These are phyloP conservation scores for Drosophila parvula DNA, from an alignment of 1,140 invertebrate species.

Conservation along the genomic window DNA sequence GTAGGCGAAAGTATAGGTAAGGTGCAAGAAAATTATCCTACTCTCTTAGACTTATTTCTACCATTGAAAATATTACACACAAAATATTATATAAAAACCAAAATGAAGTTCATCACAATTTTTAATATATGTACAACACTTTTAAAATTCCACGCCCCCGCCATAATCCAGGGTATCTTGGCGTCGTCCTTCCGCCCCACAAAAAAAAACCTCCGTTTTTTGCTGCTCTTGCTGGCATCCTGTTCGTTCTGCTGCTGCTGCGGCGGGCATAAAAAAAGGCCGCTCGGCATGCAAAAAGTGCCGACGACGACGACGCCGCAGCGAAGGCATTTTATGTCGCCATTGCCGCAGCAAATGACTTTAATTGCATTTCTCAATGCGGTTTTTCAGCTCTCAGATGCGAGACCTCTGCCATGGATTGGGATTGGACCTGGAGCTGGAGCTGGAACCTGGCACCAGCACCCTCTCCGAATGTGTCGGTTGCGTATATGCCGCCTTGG, in stretches of 20 bases:
- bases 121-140: too few species aligned
- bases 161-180: slow-evolving; percentile 21
- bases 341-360: slow-evolving; percentile 81
- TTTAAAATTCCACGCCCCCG: background rate
- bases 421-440: background rate
- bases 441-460: too few species aligned
- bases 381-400: slow-evolving; percentile 58
- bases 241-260: slow-evolving; percentile 70
- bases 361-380: slow-evolving; percentile 81
- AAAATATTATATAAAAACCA: too few species aligned
- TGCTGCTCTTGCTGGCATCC: slow-evolving; percentile 53
- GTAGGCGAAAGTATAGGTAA: too few species aligned
- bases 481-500: slow-evolving; percentile 4
- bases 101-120: too few species aligned
- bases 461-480: slow-evolving; percentile 1
- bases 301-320: slow-evolving; percentile 71
- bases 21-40: too few species aligned
- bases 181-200: slow-evolving; percentile 12
- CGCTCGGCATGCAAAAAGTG: slow-evolving; percentile 81
- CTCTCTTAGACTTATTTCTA: background rate
- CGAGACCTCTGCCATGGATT: slow-evolving; percentile 14
- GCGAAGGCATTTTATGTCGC: slow-evolving; percentile 80
- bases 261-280: slow-evolving; percentile 72
- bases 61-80: background rate
- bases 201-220: slow-evolving; percentile 32